phyloP scores from a whole-genome alignment of 1,140 invertebrate genomes.

The Melipona quadrifasciata region DNA sequence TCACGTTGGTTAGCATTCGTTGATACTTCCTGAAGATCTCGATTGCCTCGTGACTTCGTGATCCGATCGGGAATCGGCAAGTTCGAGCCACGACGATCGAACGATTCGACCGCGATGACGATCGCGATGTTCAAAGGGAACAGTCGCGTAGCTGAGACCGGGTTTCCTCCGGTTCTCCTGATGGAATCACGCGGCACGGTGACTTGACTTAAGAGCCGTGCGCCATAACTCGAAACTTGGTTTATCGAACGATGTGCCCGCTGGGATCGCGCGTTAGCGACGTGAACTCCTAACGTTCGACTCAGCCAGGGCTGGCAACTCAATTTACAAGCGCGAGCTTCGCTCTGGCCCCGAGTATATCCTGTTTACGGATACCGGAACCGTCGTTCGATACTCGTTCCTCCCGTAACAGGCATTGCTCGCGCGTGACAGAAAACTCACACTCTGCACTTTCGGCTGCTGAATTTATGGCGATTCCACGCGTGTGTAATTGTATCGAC shows the following conservation, averaged over 20 bases:
- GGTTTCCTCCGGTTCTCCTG: conserved; percentile 1
- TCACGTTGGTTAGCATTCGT: conserved; percentile 1
- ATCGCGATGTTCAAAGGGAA: not conserved
- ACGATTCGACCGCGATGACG: not conserved
- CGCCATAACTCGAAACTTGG: conserved; percentile 59
- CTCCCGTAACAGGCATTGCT: not conserved
- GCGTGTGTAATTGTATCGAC: not conserved
- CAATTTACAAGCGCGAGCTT: conserved; percentile 62
- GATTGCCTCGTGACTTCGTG: not conserved
- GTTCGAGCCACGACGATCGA: not conserved
- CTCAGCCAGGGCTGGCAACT: conserved; percentile 57
- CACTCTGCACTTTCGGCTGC: not conserved
- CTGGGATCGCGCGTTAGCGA: conserved; percentile 60
- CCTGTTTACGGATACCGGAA: conserved; percentile 42
- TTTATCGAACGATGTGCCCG: conserved; percentile 58
- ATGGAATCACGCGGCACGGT: conserved; percentile 46
- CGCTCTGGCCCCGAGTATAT: conserved; percentile 44
- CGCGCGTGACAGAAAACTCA: not conserved
- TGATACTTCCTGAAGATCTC: not conserved
- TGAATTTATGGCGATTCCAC: not conserved
- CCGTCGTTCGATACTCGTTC: not conserved
- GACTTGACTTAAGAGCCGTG: conserved; percentile 45
- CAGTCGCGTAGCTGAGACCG: not conserved
- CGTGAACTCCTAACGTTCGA: conserved; percentile 65
- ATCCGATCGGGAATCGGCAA: not conserved